Evolutionary conservation across 2,113 vertebrate species (phyloP).

Genomic region (Falcunculus frontatus): DNA sequence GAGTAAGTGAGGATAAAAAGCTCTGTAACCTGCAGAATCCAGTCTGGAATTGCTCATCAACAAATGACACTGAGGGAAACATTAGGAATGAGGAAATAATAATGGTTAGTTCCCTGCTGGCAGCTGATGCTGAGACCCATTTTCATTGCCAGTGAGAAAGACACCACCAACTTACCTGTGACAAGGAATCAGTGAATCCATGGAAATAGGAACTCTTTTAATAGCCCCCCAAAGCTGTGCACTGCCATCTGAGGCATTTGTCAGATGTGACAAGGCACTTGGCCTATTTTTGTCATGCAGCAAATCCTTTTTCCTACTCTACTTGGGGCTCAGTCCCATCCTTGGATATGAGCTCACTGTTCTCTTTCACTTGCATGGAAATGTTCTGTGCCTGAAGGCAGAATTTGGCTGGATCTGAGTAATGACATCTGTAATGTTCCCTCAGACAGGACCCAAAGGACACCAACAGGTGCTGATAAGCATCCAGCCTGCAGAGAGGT

Average conservation of each 20-base stretch:
- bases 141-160: neutral
- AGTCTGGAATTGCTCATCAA: neutral
- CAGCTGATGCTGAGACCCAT: neutral
- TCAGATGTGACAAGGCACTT: constrained; percentile 8
- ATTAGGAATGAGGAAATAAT: neutral
- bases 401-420: constrained; percentile 13
- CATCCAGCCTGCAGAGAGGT: neutral
- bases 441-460: neutral
- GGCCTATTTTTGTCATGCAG: constrained; percentile 28
- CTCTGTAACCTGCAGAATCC: neutral
- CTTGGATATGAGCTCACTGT: constrained; percentile 28
- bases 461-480: neutral
- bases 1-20: neutral
- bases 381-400: neutral
- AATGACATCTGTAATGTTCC: neutral
- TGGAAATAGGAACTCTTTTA: constrained; percentile 8
- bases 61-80: neutral
- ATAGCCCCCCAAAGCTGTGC: neutral
- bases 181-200: neutral
- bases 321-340: constrained; percentile 10
- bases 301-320: constrained; percentile 60
- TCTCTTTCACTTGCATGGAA: constrained; percentile 3
- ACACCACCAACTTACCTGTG: neutral
- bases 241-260: constrained; percentile 1
- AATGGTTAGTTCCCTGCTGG: neutral